phyloP scores from a whole-genome alignment of 2,113 vertebrate genomes.

The Anoplopoma fimbria region DNA sequence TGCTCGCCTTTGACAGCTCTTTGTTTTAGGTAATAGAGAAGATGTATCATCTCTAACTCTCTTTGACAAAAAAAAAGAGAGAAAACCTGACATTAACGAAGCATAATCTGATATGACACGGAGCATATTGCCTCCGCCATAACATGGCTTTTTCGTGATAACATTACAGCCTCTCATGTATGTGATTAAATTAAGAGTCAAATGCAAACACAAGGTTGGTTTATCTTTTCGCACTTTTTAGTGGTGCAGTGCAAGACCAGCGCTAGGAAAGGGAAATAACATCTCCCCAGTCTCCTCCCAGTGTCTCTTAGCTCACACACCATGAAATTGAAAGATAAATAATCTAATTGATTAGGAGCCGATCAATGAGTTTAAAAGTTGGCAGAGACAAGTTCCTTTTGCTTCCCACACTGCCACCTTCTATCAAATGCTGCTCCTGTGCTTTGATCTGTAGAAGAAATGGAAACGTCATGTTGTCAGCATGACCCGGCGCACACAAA shows the following conservation, averaged over 20 bases:
- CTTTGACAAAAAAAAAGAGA: neutral
- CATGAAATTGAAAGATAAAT: slow-evolving; percentile 70
- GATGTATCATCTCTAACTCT: neutral
- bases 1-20: neutral
- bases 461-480: slow-evolving; percentile 11
- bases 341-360: slow-evolving; percentile 60
- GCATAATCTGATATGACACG: slow-evolving; percentile 30
- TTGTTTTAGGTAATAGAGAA: slow-evolving; percentile 4
- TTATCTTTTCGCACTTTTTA: slow-evolving; percentile 12
- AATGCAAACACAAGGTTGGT: slow-evolving; percentile 2
- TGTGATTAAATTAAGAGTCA: slow-evolving; percentile 57
- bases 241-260: neutral
- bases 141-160: slow-evolving; percentile 14
- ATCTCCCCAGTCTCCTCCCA: neutral
- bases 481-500: neutral
- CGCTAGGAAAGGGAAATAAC: neutral
- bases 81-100: slow-evolving; percentile 31
- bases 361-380: slow-evolving; percentile 68
- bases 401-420: slow-evolving; percentile 44
- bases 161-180: slow-evolving; percentile 51
- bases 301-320: slow-evolving; percentile 9
- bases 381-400: slow-evolving; percentile 41
- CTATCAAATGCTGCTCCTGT: slow-evolving; percentile 35
- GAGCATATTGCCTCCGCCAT: slow-evolving; percentile 24
- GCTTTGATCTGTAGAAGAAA: slow-evolving; percentile 37